These are phyloP conservation scores for Ctenicera cuprea DNA, from an alignment of 2,888 invertebrate genomes.

Conservation along the genomic window DNA sequence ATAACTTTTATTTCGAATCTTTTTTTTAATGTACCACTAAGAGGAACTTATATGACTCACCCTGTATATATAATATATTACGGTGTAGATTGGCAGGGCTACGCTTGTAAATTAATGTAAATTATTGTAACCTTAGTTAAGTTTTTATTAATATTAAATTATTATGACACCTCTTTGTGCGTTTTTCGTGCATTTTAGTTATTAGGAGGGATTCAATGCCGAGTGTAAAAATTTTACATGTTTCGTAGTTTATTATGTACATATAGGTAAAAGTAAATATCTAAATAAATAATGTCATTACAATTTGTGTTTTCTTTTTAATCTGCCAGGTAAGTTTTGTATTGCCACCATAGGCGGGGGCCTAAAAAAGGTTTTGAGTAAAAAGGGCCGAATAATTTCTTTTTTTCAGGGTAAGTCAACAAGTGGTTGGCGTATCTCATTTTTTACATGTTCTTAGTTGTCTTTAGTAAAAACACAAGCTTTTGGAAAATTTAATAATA, in stretches of 20 bases:
- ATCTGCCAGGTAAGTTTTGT: too few relatives aligned
- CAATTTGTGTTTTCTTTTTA: not conserved
- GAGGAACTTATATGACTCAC: not conserved
- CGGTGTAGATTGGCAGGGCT: not conserved
- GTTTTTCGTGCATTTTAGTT: conserved; percentile 11
- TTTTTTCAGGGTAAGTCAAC: too few relatives aligned
- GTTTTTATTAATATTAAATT: not conserved
- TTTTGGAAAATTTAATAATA: too few relatives aligned
- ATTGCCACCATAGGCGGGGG: too few relatives aligned
- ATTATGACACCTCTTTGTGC: not conserved
- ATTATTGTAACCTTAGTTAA: conserved; percentile 4
- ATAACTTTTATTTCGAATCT: too few relatives aligned
- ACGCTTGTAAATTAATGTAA: conserved; percentile 18
- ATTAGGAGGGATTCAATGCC: not conserved
- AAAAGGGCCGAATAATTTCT: too few relatives aligned
- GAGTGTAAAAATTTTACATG: conserved; percentile 23
- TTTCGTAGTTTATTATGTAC: conserved; percentile 29
- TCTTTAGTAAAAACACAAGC: too few relatives aligned
- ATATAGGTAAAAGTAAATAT: not conserved
- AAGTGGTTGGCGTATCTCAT: too few relatives aligned
- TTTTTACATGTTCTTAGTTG: too few relatives aligned
- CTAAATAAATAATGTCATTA: conserved; percentile 14
- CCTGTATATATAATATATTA: not conserved
- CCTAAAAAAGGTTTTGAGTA: too few relatives aligned
- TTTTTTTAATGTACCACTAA: too few relatives aligned